Evolutionary conservation across 2,888 invertebrate species (phyloP), one percentile per base, ranked within the genome.

Genomic region (Ophion costatus): DNA sequence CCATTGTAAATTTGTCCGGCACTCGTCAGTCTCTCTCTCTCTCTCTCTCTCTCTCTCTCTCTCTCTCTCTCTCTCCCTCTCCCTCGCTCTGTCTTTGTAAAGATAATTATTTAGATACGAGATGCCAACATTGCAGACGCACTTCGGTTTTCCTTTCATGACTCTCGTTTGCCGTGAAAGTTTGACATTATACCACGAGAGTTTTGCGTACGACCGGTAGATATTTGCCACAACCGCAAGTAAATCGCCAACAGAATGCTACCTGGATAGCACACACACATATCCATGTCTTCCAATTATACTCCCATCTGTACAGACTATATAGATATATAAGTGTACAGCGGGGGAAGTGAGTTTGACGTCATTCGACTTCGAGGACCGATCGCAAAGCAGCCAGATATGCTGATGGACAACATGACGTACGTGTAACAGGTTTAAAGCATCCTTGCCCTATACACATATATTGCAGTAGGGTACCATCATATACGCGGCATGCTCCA

Each of bases 221-320:
- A 80, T 59, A 76, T 75, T 71, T 70, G n/a, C 57, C 70, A 59
- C 80, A 80, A 83, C 66, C 76, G 77, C 82, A 82, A 66, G 76
- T 64, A 75, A 33, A 70, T 57, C 66, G 20, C n/a, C 57, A 11
- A 63, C 29, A 10, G 69, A 24, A 69, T 67, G 29, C 45, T 75
- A 57, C 51, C 11, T 69, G 22, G 24, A 69, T 57, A 33, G 38
- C 63, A 24, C 77, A 51, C 57, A 67, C 77, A 59, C 57, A 67
- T 33, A 20, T 74, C 63, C n/a, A 63, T 69, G 69, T 67, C 61
- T 67, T 61, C 29, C 29, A 66, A 74, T 74, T 77, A 77, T 29
- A 75, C 51, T 20, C 20, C 33, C 14, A 64, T 42, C 42, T 63
- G n/a, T 29, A 45, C 14, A 63, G 2, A 42, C 5, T 20, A 22